Evolutionary conservation across 2,797 vertebrate genomes (phyloP), one percentile per base, ranked within the genome.

Genomic region (Lindbergichthys nudifrons): DNA sequence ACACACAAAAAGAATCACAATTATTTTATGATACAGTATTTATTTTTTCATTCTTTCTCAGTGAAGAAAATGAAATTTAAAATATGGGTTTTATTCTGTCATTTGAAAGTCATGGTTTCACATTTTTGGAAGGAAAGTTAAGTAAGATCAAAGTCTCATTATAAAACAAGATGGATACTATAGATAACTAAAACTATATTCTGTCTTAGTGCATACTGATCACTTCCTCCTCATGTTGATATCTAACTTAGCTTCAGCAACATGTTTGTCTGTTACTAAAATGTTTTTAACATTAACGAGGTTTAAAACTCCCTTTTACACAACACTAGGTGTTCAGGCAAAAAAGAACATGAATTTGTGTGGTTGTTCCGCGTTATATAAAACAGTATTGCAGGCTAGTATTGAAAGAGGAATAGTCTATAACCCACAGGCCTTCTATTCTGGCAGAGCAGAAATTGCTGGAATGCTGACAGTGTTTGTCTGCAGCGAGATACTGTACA

Each of bases 381-480:
- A 46, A 69, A 46, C 47, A 5, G 4, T 14, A 30, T 71, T 66
- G 21, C 39, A 68, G 74, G 70, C 67, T 82, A 11, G 72, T 66
- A 75, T 73, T 70, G 63, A 81, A 87, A 85, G 59, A 71, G 84
- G 73, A 88, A 73, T 81, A 63, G 77, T 6, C 16, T 41, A 18
- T 36, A 16, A 67, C 80, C 80, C 80, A 74, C 75, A 65, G 74
- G 82, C 83, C 36, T 70, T 67, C 64, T 23, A 59, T 79, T 90
- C 87, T 87, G 89, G 80, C 82, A 65, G 54, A n/a, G 48, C 75
- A 83, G 92, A 89, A 73, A 74, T 79, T 59, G 57, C 79, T 83
- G 89, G 89, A 92, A 92, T 90, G 85, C 85, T 83, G 83, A 82
- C 82, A 71, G 85, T 81, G 82, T 90, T 87, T 90, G 87, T 88